Conservation (phyloP, 2,113 vertebrate genomes). For the Cyrtonyx montezumae region DNA sequence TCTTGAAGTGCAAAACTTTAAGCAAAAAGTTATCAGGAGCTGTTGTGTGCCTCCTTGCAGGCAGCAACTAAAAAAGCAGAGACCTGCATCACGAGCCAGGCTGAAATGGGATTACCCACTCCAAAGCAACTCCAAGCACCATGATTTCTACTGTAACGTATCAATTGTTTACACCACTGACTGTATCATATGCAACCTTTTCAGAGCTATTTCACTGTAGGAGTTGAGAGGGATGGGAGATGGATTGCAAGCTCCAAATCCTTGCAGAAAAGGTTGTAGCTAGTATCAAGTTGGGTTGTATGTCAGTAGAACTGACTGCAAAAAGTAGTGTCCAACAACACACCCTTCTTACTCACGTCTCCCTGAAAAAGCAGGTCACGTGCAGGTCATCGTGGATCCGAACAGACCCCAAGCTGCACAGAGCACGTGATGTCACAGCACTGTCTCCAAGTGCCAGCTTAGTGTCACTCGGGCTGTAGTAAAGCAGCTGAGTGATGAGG, state of each 20-base stretch:
- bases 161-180: neutral
- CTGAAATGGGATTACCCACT: neutral
- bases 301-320: neutral
- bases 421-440: neutral
- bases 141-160: neutral
- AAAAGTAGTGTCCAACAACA: neutral
- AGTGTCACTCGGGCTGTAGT: neutral
- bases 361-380: neutral
- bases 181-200: neutral
- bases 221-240: neutral
- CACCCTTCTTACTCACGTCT: neutral
- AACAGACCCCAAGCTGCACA: neutral
- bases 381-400: neutral
- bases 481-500: slow-evolving; percentile 10
- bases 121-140: neutral
- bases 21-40: rapidly evolving
- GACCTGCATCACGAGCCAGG: neutral
- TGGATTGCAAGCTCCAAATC: neutral
- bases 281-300: neutral
- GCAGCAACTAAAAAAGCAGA: neutral
- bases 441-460: neutral
- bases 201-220: neutral
- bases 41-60: neutral
- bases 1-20: neutral
- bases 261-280: neutral